Evolutionary conservation across 2,888 invertebrate species (phyloP).

Genomic region (Euplexia lucipara): DNA sequence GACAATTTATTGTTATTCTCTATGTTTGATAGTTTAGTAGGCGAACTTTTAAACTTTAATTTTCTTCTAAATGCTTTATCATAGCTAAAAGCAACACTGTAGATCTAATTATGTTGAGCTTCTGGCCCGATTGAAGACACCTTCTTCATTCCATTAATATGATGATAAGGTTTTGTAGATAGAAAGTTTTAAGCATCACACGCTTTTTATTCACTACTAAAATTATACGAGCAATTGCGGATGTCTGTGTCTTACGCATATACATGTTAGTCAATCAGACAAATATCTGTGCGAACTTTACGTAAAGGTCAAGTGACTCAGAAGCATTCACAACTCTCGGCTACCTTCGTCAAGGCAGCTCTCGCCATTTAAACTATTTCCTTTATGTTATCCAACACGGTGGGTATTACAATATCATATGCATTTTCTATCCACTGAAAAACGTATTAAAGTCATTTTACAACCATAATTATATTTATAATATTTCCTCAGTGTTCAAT

Average conservation of each 20-base stretch:
- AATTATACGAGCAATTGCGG: constrained; percentile 34
- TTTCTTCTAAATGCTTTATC: too few species aligned
- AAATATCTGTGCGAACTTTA: constrained; percentile 37
- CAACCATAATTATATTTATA: constrained; percentile 20
- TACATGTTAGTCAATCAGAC: constrained; percentile 25
- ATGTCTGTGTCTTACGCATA: constrained; percentile 18
- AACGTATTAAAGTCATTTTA: constrained; percentile 23
- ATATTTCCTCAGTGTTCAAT: constrained; percentile 27
- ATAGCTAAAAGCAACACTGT: too few species aligned
- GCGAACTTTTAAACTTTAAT: too few species aligned
- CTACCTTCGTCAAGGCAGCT: constrained; percentile 51
- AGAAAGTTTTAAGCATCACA: too few species aligned
- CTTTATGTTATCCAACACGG: constrained; percentile 37
- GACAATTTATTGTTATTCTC: too few species aligned
- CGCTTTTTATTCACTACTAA: neutral
- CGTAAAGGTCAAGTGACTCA: constrained; percentile 54
- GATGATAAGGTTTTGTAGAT: too few species aligned
- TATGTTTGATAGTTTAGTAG: too few species aligned
- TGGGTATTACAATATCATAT: constrained; percentile 29
- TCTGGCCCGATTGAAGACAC: too few species aligned
- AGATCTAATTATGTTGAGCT: too few species aligned
- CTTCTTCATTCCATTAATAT: too few species aligned
- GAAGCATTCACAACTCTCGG: constrained; percentile 28
- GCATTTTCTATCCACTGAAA: constrained; percentile 18
- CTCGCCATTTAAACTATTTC: constrained; percentile 50